A percentile compares a stretch with the other conserved stretches of the same genome.
phyloP scores from a whole-genome alignment of 2,797 vertebrate species.

The Coluber constrictor region DNA sequence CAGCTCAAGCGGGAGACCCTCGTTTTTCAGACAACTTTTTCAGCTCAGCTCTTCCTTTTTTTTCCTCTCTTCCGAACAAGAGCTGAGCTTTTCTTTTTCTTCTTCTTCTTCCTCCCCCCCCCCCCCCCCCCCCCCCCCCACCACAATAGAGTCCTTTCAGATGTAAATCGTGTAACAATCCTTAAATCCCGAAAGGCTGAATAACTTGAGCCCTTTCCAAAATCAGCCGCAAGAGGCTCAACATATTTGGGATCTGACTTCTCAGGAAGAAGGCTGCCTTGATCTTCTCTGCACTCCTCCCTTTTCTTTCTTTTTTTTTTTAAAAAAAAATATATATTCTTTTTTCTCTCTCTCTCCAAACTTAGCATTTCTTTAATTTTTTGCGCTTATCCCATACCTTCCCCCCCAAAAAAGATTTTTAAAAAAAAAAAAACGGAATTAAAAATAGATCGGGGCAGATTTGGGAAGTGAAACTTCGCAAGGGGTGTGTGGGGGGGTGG shows the following conservation, averaged over 20 bases:
- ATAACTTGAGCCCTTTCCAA: neutral
- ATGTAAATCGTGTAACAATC: neutral
- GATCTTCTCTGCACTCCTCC: no score
- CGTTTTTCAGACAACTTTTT: no score
- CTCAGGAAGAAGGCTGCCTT: neutral
- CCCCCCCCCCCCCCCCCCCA: no score
- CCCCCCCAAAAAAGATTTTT: slow-evolving; percentile 43
- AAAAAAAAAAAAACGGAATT: slow-evolving; percentile 21
- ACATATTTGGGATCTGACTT: slow-evolving; percentile 24
- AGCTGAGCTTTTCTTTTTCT: neutral
- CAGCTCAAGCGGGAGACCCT: neutral
- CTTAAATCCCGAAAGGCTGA: slow-evolving; percentile 45
- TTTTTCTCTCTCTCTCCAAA: neutral
- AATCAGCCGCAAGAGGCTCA: neutral
- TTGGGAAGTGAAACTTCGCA: slow-evolving; percentile 40
- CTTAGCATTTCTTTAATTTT: neutral
- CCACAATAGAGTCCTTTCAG: neutral
- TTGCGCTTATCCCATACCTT: slow-evolving; percentile 17
- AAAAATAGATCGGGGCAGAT: slow-evolving; percentile 57
- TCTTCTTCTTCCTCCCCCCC: no score
- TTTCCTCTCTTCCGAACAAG: neutral
- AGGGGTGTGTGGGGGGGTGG: neutral
- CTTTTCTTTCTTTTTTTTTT: neutral
- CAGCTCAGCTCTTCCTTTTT: no score
- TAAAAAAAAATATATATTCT: no score